Percentiles rank a stretch among this genome's conserved stretches.
Evolutionary conservation across 2,113 vertebrate genomes (phyloP).

Genomic region (Oryzias woworae): DNA sequence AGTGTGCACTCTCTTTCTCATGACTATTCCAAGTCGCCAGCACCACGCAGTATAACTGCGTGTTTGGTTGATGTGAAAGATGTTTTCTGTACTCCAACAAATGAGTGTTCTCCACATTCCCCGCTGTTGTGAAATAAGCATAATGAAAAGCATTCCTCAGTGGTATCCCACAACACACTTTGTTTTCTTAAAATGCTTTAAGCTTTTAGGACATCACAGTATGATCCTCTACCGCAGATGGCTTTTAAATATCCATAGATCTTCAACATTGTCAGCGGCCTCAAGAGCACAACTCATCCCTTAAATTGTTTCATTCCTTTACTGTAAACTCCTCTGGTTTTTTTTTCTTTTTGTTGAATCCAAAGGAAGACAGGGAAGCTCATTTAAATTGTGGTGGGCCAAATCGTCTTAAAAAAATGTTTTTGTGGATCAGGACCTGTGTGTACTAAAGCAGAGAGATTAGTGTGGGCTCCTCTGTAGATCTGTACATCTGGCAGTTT

Average conservation of each 20-base stretch:
- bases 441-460: conserved; percentile 11
- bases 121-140: not conserved
- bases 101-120: conserved; percentile 1
- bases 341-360: conserved; percentile 11
- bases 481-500: conserved; percentile 5
- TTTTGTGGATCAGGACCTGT: conserved; percentile 12
- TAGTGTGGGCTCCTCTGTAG: too few relatives aligned
- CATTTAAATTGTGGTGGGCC: conserved; percentile 10
- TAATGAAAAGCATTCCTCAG: conserved; percentile 5
- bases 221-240: conserved; percentile 18
- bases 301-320: conserved; percentile 34
- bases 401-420: conserved; percentile 35
- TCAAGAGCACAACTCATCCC: conserved; percentile 27
- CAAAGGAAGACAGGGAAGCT: conserved; percentile 11
- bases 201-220: conserved; percentile 11
- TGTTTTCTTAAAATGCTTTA: conserved; percentile 14
- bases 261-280: conserved; percentile 28
- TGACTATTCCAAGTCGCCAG: too few relatives aligned
- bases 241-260: conserved; percentile 39
- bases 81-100: not conserved
- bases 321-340: conserved; percentile 28
- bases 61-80: too few relatives aligned
- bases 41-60: too few relatives aligned
- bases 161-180: conserved; percentile 3
- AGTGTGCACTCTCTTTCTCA: too few relatives aligned